These are phyloP conservation scores for Spodoptera litura DNA, from an alignment of 1,140 invertebrate species.

Conservation along the genomic window DNA sequence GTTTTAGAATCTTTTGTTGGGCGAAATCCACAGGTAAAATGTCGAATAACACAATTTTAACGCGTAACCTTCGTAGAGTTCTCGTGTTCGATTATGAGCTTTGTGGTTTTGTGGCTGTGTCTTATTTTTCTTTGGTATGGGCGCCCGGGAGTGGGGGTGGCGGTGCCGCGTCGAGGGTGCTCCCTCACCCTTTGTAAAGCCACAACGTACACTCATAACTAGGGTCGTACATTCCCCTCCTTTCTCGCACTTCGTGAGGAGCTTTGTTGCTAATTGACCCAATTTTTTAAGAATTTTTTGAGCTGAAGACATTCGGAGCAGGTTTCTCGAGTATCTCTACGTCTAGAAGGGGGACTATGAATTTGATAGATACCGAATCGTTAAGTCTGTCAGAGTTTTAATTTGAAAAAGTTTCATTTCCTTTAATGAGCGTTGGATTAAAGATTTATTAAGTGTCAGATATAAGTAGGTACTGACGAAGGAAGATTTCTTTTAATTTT, in stretches of 20 bases:
- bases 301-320: slow-evolving; percentile 53
- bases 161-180: slow-evolving; percentile 65
- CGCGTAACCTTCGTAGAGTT: slow-evolving; percentile 46
- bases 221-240: slow-evolving; percentile 57
- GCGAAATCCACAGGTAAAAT: slow-evolving; percentile 68
- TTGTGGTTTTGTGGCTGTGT: slow-evolving; percentile 50
- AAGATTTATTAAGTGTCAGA: neutral
- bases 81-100: slow-evolving; percentile 57
- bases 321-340: slow-evolving; percentile 29
- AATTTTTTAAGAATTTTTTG: slow-evolving; percentile 73
- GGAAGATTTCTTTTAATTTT: neutral
- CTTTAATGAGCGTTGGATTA: slow-evolving; percentile 39
- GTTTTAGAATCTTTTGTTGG: slow-evolving; percentile 69
- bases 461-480: neutral
- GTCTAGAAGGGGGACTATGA: slow-evolving; percentile 59
- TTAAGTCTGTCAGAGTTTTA: slow-evolving; percentile 56
- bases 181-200: slow-evolving; percentile 73
- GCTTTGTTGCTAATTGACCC: slow-evolving; percentile 80
- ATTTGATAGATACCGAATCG: slow-evolving; percentile 64
- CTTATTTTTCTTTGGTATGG: slow-evolving; percentile 50
- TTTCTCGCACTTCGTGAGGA: slow-evolving; percentile 63
- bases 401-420: slow-evolving; percentile 43
- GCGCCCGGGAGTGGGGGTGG: slow-evolving; percentile 55
- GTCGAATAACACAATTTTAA: slow-evolving; percentile 69
- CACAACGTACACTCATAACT: slow-evolving; percentile 64